Evolutionary conservation across 2,113 vertebrate species (phyloP).

Genomic region (Tiliqua scincoides): DNA sequence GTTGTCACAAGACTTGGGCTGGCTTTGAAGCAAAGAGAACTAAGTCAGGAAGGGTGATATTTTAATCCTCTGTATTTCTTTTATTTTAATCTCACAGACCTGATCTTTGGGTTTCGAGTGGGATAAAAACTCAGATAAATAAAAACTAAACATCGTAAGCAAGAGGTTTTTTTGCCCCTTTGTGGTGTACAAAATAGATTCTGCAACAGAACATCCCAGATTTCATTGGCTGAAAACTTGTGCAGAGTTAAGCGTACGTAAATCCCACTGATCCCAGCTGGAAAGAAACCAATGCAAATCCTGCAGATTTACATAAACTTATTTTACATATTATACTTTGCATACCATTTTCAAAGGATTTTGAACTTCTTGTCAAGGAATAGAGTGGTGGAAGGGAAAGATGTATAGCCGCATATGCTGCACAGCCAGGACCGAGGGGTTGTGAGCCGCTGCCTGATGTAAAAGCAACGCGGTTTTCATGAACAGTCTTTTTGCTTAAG

Average conservation of each 20-base stretch:
- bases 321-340: neutral
- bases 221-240: neutral
- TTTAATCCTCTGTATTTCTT: neutral
- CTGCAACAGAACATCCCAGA: neutral
- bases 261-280: neutral
- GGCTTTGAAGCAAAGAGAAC: neutral
- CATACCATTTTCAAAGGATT: neutral
- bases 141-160: neutral
- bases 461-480: neutral
- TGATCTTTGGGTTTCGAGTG: neutral
- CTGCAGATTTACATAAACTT: neutral
- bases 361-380: neutral
- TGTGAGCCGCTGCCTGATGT: neutral
- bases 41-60: neutral
- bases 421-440: neutral
- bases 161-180: neutral
- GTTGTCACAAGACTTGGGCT: too few relatives aligned
- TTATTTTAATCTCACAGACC: neutral
- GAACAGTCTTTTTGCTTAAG: too few relatives aligned
- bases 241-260: neutral
- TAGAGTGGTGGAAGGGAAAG: neutral
- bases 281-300: neutral
- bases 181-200: neutral
- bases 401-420: neutral
- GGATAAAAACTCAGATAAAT: neutral